Evolutionary conservation across 2,888 invertebrate genomes (phyloP), one percentile per base, ranked within the genome.

Genomic region (Aphidius colemani): DNA sequence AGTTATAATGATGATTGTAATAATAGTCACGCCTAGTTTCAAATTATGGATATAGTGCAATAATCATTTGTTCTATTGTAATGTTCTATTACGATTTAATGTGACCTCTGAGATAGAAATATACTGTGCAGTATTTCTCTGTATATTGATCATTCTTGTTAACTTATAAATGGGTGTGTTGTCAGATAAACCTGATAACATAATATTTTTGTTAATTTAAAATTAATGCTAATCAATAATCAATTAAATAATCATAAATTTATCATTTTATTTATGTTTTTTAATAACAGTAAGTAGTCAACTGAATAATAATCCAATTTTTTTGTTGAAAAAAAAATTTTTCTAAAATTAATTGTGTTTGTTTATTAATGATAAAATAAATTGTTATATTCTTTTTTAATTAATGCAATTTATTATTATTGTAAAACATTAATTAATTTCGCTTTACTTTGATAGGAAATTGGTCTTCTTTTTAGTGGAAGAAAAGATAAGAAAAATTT

Each of bases 1-100:
- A 45, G 45, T 56, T 56, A 44, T 45, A 30, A 30, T 30, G 30
- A 30, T 30, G 3, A 30, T 30, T 30, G 30, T 30, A 30, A 30
- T 30, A 30, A 30, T 30, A 30, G 30, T 30, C 30, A 30, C 30
- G 30, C 30, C 30, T 30, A 30, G 30, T 30, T 45, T 45, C 45
- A 56, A 45, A 44, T 39, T 46, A 56, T 56, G 45, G 56, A 56
- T 64, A 64, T 61, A 50, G 18, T 44, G 57, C 43, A 64, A 64
- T 64, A 55, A 56, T 64, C 50, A 64, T 61, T 64, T 64, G 45
- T 53, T 46, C 51, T 57, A 64, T 53, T 49, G 57, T 60, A 9
- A 56, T 64, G 57, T 56, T 13, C 44, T 30, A 30, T 30, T 30
- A 40, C 45, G 18, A 51, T 45, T 57, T 61, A 48, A 60, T 61